Evolutionary conservation across 2,888 invertebrate species (phyloP), one percentile per base, ranked within the genome.

Genomic region (Caenorhabditis sp.): DNA sequence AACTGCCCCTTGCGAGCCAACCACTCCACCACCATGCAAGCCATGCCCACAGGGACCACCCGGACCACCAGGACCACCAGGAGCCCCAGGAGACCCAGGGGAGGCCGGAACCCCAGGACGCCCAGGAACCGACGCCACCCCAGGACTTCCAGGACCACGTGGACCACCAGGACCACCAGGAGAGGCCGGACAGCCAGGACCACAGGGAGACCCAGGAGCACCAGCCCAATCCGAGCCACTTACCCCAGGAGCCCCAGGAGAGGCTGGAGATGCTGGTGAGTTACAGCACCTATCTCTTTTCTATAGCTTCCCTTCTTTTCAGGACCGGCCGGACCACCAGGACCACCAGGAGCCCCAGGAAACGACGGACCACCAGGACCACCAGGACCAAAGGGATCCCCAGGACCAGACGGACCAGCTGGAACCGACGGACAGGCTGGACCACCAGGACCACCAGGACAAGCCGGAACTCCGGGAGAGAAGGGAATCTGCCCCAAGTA

Each of bases 61-160:
- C 67, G 83, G 83, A 70, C 83, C 83, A 83, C 89, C 87, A 53
- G 88, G 88, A 86, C 88, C 88, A 70, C 88, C 84, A 70, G 89
- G 89, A 86, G 85, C 88, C 47, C 88, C 85, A 78, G 86, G 89
- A 83, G 86, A 88, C 68, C 89, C 90, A 35, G 90, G 90, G 84
- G 88, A 87, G 85, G 86, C 87, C 28, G 89, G 89, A 81, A 81
- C 85, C 71, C 83, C 87, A 76, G 87, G 88, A 69, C 78, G 87
- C 35, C 85, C 87, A 47, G 88, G 88, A 80, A 85, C 76, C 74
- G 88, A 88, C 53, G 86, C 85, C 22, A 74, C 84, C 61, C 69
- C 83, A 28, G 88, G 88, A 83, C 82, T 78, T 51, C 82, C 84
- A 76, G 86, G 86, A 76, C 89, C 87, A 71, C 87, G 86, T 70